Conservation (phyloP, 30 jellyfish, hydroid and myxozoan genomes). For the Pelagia noctiluca region DNA sequence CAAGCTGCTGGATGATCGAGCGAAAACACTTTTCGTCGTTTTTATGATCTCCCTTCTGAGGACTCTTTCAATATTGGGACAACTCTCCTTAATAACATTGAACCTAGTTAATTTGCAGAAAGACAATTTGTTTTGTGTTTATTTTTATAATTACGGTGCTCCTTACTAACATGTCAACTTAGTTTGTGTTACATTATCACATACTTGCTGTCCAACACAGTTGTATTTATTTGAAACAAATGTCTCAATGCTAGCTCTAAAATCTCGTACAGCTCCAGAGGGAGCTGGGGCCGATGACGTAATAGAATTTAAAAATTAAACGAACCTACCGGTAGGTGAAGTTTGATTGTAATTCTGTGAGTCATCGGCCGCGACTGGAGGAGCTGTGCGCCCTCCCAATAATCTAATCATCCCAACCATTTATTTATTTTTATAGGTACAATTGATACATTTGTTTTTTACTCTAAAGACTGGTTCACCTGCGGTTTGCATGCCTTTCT, state of each 20-base stretch:
- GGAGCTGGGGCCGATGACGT: conserved; percentile 58
- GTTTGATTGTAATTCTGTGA: conserved; percentile 45
- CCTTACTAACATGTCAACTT: not conserved
- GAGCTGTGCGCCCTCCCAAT: conserved; percentile 28
- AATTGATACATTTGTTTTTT: conserved; percentile 1
- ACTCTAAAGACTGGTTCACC: conserved; percentile 45
- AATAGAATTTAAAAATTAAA: conserved; percentile 41
- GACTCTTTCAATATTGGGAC: conserved; percentile 9
- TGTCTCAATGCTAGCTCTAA: conserved; percentile 51
- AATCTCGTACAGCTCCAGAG: conserved; percentile 54
- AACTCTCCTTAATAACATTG: not conserved
- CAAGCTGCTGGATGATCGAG: conserved; percentile 38
- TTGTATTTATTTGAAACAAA: not conserved
- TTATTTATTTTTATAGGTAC: not conserved
- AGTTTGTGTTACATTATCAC: not conserved
- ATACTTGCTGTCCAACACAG: not conserved
- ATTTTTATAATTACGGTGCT: not conserved
- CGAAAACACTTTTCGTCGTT: conserved; percentile 25
- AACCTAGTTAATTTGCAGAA: not conserved
- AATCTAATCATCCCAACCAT: conserved; percentile 1
- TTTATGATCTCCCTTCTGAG: conserved; percentile 7
- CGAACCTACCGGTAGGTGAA: conserved; percentile 60
- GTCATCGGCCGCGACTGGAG: conserved; percentile 47
- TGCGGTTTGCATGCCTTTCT: conserved; percentile 41
- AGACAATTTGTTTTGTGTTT: not conserved